Conservation (phyloP, 2,797 vertebrate species). For the Alouatta caraya region DNA sequence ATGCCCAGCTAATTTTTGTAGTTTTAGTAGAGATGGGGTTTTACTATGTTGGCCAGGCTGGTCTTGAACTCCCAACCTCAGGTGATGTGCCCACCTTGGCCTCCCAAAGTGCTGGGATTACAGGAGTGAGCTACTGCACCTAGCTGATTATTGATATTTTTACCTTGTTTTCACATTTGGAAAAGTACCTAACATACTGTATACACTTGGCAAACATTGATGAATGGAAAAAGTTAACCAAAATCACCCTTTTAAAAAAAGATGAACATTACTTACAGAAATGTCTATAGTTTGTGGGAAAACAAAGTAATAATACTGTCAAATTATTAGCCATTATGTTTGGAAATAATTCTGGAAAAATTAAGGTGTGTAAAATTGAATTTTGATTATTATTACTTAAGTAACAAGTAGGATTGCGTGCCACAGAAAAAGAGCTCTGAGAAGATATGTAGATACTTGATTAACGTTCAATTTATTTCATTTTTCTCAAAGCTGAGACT, state of each 20-base stretch:
- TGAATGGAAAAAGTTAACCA: background rate
- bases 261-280: slow-evolving; percentile 4
- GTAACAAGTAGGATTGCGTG: background rate
- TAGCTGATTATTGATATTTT: background rate
- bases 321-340: slow-evolving; percentile 20
- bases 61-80: background rate
- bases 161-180: background rate
- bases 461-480: background rate
- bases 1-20: background rate
- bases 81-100: background rate
- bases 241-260: background rate
- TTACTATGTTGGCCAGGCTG: background rate
- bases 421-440: slow-evolving; percentile 8
- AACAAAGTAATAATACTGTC: background rate
- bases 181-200: background rate
- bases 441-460: background rate
- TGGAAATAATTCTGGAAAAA: slow-evolving; percentile 30
- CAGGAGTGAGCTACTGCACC: background rate
- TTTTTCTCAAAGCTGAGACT: slow-evolving; percentile 24
- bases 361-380: slow-evolving; percentile 39
- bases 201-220: background rate
- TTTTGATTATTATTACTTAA: slow-evolving; percentile 40
- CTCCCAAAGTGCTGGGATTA: background rate
- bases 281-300: background rate
- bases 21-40: background rate